Evolutionary conservation across 2,797 vertebrate species (phyloP).

Genomic region (Nannoperca australis): DNA sequence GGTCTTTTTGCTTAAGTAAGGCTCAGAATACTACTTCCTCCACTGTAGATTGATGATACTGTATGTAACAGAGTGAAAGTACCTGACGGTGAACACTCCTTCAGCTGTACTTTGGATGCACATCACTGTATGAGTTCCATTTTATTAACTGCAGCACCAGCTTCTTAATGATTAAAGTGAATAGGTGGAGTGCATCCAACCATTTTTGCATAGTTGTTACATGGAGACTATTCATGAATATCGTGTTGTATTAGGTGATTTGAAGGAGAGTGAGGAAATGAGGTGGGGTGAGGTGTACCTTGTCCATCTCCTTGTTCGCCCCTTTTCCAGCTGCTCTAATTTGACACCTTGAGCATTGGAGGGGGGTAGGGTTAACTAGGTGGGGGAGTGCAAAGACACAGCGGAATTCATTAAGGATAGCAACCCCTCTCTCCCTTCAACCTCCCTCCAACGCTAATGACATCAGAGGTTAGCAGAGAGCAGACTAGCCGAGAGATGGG

Average conservation of each 20-base stretch:
- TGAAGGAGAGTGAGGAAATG: conserved; percentile 71
- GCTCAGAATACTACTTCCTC: not conserved
- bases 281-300: conserved; percentile 73
- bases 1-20: not conserved
- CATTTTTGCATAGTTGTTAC: conserved; percentile 70
- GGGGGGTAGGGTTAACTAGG: conserved; percentile 86
- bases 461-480: conserved; percentile 92
- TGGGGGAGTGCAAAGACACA: conserved; percentile 89
- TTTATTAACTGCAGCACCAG: conserved; percentile 63
- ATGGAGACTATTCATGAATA: conserved; percentile 71
- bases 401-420: conserved; percentile 95
- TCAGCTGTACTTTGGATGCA: conserved; percentile 24
- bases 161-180: conserved; percentile 68
- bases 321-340: conserved; percentile 89
- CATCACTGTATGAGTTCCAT: conserved; percentile 32
- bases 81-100: conserved; percentile 28
- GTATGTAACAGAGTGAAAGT: not conserved
- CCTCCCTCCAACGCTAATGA: conserved; percentile 90
- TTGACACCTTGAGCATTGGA: conserved; percentile 93
- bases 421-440: conserved; percentile 82
- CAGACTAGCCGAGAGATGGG: conserved; percentile 48
- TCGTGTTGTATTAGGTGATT: conserved; percentile 73
- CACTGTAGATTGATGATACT: conserved; percentile 8
- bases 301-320: conserved; percentile 83
- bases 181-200: conserved; percentile 67